Percentiles rank a stretch among this genome's conserved stretches.
Evolutionary conservation across 2,888 invertebrate species (phyloP).

Genomic region (Frankliniella intonsa): DNA sequence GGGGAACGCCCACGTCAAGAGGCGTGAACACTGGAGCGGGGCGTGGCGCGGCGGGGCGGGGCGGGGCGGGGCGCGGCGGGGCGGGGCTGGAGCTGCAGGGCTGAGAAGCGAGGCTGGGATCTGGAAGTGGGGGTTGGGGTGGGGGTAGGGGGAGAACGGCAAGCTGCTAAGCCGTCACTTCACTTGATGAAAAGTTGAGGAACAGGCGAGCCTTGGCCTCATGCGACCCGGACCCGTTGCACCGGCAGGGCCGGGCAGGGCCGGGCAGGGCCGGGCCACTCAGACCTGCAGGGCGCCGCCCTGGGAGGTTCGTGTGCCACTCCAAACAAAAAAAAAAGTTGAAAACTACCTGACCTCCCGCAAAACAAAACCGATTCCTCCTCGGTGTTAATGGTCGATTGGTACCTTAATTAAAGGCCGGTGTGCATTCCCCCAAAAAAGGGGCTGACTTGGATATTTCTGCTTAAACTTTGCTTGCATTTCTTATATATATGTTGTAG

Average conservation of each 20-base stretch:
- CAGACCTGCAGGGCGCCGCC: background rate
- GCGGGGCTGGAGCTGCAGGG: background rate
- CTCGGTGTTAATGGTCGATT: too few species aligned
- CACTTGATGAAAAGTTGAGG: conserved; percentile 25
- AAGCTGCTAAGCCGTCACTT: conserved; percentile 18
- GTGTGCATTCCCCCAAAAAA: too few species aligned
- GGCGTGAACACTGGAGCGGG: background rate
- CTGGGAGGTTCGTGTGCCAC: background rate
- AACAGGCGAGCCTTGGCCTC: background rate
- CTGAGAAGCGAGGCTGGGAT: too few species aligned
- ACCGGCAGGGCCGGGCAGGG: background rate
- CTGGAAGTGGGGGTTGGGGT: background rate
- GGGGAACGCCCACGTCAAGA: background rate
- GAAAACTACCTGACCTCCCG: too few species aligned
- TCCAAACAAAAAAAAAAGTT: too few species aligned
- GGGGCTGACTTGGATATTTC: too few species aligned
- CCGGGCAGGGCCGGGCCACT: background rate
- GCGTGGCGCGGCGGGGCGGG: background rate
- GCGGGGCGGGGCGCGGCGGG: background rate
- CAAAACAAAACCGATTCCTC: too few species aligned
- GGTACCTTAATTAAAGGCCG: too few species aligned
- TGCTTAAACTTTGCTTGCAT: too few species aligned
- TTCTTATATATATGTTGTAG: too few species aligned
- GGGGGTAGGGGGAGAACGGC: background rate
- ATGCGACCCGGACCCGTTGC: background rate